Evolutionary conservation across 2,888 invertebrate species (phyloP).

Genomic region (Boloria selene): DNA sequence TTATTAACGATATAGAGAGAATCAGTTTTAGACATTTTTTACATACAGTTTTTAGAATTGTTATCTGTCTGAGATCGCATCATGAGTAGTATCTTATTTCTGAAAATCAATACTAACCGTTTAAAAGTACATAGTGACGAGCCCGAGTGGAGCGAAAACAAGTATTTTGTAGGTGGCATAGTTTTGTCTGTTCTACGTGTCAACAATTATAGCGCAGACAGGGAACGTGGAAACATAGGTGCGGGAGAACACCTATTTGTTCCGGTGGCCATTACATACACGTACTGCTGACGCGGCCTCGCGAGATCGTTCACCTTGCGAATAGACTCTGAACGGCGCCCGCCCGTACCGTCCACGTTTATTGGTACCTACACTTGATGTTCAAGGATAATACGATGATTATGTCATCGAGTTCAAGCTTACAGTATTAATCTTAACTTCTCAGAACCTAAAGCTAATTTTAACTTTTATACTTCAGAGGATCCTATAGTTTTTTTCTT

Average conservation of each 20-base stretch:
- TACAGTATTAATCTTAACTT: neutral
- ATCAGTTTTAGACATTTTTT: no score
- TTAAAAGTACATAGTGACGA: no score
- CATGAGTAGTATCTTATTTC: no score
- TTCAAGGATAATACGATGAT: slow-evolving; percentile 68
- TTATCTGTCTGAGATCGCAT: no score
- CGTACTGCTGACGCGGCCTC: slow-evolving; percentile 60
- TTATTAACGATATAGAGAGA: no score
- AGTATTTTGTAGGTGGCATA: slow-evolving; percentile 37
- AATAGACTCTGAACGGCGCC: slow-evolving; percentile 54
- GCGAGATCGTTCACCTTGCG: slow-evolving; percentile 75
- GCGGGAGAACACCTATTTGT: slow-evolving; percentile 46
- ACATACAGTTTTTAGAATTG: no score
- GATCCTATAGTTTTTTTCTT: no score
- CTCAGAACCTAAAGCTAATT: neutral
- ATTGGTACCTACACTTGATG: slow-evolving; percentile 59
- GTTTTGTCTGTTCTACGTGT: slow-evolving; percentile 39
- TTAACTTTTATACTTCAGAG: no score
- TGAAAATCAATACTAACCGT: no score
- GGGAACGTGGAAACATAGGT: slow-evolving; percentile 34
- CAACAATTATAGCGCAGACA: slow-evolving; percentile 38
- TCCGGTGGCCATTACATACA: slow-evolving; percentile 45
- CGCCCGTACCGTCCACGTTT: slow-evolving; percentile 54
- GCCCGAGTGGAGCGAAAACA: slow-evolving; percentile 23
- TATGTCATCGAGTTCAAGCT: slow-evolving; percentile 57